A percentile compares a stretch with the other conserved stretches of the same genome.
Conservation (phyloP, 2,797 vertebrate species). For the Cirrhinus molitorella region DNA sequence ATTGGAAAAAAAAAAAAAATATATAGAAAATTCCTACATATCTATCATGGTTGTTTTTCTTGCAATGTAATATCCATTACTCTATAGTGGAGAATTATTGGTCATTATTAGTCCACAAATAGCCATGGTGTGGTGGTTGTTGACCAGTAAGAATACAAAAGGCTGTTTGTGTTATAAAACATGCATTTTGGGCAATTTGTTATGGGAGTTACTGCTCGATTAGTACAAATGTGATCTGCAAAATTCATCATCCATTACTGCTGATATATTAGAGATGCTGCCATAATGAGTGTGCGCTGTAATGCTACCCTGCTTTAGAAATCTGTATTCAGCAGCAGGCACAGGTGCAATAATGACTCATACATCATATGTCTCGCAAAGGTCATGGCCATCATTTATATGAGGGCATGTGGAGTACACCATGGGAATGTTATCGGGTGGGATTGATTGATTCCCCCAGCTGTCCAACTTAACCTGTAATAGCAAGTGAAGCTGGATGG, state of each 20-base stretch:
- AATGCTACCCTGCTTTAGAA: constrained; percentile 10
- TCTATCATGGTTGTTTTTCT: neutral
- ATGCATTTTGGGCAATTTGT: neutral
- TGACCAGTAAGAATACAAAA: neutral
- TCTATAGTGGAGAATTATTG: neutral
- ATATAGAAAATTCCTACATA: neutral
- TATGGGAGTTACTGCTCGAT: constrained; percentile 11
- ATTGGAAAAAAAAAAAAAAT: neutral
- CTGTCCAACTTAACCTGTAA: constrained; percentile 8
- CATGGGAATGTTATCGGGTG: constrained; percentile 24
- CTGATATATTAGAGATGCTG: constrained; percentile 24
- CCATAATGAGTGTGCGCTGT: constrained; percentile 15
- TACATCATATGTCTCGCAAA: constrained; percentile 42
- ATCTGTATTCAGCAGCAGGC: constrained; percentile 21
- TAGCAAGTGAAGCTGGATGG: neutral
- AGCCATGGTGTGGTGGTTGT: neutral
- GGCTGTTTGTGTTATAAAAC: neutral
- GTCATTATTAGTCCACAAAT: neutral
- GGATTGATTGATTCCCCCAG: constrained; percentile 23
- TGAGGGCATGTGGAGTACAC: constrained; percentile 10
- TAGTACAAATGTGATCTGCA: neutral
- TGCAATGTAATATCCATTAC: neutral
- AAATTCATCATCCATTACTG: neutral
- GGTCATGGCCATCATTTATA: constrained; percentile 42
- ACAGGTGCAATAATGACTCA: constrained; percentile 28